Evolutionary conservation across 2,113 vertebrate species (phyloP).

Genomic region (Platycercus adscitus): DNA sequence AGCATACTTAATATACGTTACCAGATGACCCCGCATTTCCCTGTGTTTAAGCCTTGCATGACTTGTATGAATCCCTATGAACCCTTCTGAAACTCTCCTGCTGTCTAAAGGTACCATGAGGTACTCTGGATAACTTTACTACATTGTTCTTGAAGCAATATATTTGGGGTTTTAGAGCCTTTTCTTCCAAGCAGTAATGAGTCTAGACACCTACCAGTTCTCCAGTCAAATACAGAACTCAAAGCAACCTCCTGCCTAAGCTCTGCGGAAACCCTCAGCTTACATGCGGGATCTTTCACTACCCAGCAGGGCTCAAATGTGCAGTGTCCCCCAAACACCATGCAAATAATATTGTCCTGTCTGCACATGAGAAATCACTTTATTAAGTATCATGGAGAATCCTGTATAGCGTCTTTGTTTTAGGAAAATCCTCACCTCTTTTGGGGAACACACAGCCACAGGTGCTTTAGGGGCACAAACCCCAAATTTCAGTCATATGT

Average conservation of each 20-base stretch:
- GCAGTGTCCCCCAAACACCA: not conserved
- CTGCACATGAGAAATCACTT: not conserved
- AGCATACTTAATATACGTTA: not conserved
- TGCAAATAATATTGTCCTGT: not conserved
- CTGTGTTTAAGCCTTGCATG: not conserved
- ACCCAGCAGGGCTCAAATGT: not conserved
- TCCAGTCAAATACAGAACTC: not conserved
- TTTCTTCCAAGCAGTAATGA: not conserved
- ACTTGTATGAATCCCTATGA: not conserved
- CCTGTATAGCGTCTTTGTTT: not conserved
- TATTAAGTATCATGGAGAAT: not conserved
- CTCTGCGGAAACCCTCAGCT: not conserved
- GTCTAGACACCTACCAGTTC: not conserved
- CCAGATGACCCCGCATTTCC: not conserved
- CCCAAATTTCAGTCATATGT: not conserved
- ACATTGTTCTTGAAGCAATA: not conserved
- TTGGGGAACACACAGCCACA: not conserved
- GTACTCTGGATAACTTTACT: not conserved
- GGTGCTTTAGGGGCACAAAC: not conserved
- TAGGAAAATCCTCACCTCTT: not conserved
- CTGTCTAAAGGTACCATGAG: not conserved
- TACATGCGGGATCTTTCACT: not conserved
- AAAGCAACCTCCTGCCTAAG: not conserved
- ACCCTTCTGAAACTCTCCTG: not conserved
- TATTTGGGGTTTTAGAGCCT: not conserved